These are phyloP conservation scores for Dicycla oo DNA, from an alignment of 2,888 invertebrate species.

Conservation along the genomic window DNA sequence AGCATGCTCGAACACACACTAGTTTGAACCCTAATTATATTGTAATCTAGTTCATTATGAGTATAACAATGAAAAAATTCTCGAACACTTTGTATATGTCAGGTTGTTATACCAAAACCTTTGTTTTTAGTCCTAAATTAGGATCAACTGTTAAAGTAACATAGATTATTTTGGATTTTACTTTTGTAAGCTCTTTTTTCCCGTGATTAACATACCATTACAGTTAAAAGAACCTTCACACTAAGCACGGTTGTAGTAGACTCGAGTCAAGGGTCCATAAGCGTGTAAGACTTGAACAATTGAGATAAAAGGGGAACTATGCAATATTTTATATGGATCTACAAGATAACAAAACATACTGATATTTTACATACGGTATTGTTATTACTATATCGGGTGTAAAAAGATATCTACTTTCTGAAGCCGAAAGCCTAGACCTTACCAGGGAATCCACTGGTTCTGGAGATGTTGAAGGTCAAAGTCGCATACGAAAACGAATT, in stretches of 20 bases:
- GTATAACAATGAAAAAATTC: background rate
- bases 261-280: slow-evolving; percentile 19
- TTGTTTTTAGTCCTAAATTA: background rate
- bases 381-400: too few species aligned
- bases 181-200: background rate
- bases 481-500: too few species aligned
- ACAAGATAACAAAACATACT: too few species aligned
- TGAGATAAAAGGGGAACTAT: background rate
- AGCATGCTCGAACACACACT: too few species aligned
- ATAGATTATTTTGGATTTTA: background rate
- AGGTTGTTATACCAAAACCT: background rate
- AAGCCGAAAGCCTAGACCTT: background rate
- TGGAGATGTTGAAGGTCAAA: too few species aligned
- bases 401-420: background rate
- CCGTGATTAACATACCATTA: slow-evolving; percentile 16
- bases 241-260: slow-evolving; percentile 18
- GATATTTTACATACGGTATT: background rate
- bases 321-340: too few species aligned
- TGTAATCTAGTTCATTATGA: background rate
- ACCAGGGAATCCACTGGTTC: too few species aligned
- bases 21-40: background rate
- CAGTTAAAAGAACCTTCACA: background rate
- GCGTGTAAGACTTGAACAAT: slow-evolving; percentile 9
- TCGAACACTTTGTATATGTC: background rate
- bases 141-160: background rate